Evolutionary conservation across 2,113 vertebrate species (phyloP).

Genomic region (Artemisiospiza belli): DNA sequence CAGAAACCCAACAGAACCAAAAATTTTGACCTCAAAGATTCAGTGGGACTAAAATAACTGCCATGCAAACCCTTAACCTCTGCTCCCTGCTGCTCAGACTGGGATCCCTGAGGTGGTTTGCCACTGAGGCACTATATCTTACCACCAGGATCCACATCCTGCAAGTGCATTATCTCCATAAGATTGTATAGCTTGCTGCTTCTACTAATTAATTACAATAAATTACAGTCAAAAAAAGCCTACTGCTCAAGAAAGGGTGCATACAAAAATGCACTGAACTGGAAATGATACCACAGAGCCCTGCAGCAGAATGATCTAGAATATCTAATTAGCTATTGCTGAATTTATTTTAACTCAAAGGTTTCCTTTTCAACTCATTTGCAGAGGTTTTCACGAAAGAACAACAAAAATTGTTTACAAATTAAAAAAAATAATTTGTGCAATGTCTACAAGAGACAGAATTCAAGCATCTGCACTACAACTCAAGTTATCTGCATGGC

Average conservation of each 20-base stretch:
- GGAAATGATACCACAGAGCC: background rate
- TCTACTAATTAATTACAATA: background rate
- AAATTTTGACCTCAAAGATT: background rate
- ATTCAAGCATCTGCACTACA: background rate
- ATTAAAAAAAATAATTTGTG: background rate
- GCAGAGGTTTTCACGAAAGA: background rate
- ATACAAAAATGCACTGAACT: slow-evolving; percentile 17
- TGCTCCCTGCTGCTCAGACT: background rate
- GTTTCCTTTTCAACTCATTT: background rate
- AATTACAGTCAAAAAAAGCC: slow-evolving; percentile 4
- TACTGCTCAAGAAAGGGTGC: slow-evolving; percentile 17
- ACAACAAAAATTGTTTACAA: background rate
- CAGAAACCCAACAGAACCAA: background rate
- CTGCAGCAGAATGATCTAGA: slow-evolving; percentile 37
- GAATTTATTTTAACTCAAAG: slow-evolving; percentile 5
- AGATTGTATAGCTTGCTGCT: background rate
- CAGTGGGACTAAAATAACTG: background rate
- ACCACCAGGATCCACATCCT: background rate
- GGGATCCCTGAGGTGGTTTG: background rate
- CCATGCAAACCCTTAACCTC: background rate
- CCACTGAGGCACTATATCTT: background rate
- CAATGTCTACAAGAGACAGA: background rate
- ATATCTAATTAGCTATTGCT: slow-evolving; percentile 41
- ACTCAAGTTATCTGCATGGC: background rate
- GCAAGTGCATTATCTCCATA: background rate